Conservation (phyloP, 2,797 vertebrate genomes). For the Rhabdophis nuchalis region DNA sequence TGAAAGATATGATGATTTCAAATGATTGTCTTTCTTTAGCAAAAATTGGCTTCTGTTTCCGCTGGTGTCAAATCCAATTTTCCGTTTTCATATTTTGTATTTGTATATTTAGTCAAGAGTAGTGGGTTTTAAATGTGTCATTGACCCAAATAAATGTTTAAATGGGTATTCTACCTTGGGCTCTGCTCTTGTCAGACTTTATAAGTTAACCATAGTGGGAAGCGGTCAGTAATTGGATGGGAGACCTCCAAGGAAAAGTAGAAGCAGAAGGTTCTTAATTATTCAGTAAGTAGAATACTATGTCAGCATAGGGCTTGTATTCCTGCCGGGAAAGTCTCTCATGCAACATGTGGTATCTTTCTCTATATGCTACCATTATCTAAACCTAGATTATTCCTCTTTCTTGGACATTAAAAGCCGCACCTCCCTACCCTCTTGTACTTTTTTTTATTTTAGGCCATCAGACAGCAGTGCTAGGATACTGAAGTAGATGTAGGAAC, state of each 20-base stretch:
- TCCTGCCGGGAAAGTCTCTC: slow-evolving; percentile 21
- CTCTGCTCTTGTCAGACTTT: slow-evolving; percentile 63
- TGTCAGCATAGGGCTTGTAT: slow-evolving; percentile 50
- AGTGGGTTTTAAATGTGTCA: slow-evolving; percentile 61
- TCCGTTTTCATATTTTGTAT: slow-evolving; percentile 55
- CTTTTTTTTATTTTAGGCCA: not conserved
- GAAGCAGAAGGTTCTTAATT: slow-evolving; percentile 51
- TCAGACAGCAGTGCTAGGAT: not conserved
- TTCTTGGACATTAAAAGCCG: slow-evolving; percentile 8
- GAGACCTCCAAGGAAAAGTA: slow-evolving; percentile 61
- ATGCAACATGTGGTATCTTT: slow-evolving; percentile 34
- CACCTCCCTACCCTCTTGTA: not conserved
- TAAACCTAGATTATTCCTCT: slow-evolving; percentile 20
- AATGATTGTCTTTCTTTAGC: slow-evolving; percentile 52
- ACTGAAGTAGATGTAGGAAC: not conserved
- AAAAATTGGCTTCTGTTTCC: slow-evolving; percentile 54
- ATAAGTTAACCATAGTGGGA: slow-evolving; percentile 58
- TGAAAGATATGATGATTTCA: slow-evolving; percentile 53
- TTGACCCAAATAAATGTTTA: slow-evolving; percentile 70
- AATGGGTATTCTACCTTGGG: slow-evolving; percentile 61
- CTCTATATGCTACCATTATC: slow-evolving; percentile 20
- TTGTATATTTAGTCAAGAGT: slow-evolving; percentile 64
- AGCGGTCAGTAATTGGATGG: slow-evolving; percentile 62
- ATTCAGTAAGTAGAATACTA: slow-evolving; percentile 54
- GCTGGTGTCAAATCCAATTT: slow-evolving; percentile 56